Evolutionary conservation across 2,888 invertebrate genomes (phyloP), one percentile per base, ranked within the genome.

Genomic region (Stenoptilia bipunctidactyla): DNA sequence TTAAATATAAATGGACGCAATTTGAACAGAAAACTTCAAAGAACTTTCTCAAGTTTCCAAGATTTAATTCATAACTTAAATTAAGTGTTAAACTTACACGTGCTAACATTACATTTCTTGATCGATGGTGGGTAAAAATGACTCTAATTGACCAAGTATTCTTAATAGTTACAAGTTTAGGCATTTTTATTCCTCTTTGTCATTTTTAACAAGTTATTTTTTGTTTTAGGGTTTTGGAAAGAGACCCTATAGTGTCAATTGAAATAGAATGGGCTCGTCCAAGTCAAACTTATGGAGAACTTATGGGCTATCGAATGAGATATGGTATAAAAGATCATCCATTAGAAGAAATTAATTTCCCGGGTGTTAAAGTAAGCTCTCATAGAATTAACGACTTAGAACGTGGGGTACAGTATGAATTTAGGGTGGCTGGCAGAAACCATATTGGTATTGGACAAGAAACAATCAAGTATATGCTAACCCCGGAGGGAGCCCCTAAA

Each of bases 381-480:
- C 90, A 91, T 58, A 89, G 89, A 54, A 90, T 95, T 45, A 89
- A 87, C 51, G 92, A 94, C 62, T 80, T 95, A 37, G 97, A 97
- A 72, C 88, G 94, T 48, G 98, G 98, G 1, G 94, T 96, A 0
- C 92, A 93, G 54, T 99, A 99, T 74, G 98, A 98, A 74, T 97
- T 98, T 68, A 87, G 97, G 47, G 90, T 99, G n/a, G 92, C 97
- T 9, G 99, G 97, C 4, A 92, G 92, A 68, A 99, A 99, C 75
- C 90, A 92, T 51, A 94, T 98, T 40, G 98, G 98, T 40, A 92
- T 92, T 56, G 98, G 98, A 5, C 96, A 97, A 69, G 97, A 98
- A 66, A 92, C 93, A 1, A 92, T 97, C 1, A 93, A 93, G 62
- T 92, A 92, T 56, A 91, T 96, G 82, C 88, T 91, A 40, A 98